Evolutionary conservation across 92 coral and sea anemone species (phyloP), one percentile per base, ranked within the genome.

Genomic region (Palythoa caribaeorum): DNA sequence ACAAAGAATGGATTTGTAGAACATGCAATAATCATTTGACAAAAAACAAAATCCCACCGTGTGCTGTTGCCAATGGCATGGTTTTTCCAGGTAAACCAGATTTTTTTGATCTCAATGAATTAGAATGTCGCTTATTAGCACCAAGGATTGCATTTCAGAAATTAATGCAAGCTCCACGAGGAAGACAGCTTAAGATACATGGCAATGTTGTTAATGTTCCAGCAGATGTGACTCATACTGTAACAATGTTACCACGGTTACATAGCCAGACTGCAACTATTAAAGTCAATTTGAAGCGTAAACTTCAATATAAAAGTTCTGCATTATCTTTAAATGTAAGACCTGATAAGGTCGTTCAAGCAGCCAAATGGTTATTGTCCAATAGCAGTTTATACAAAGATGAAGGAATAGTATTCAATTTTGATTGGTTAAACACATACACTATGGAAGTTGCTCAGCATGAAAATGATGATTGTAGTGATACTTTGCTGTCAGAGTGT

Each of bases 361-460:
- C 63, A 57, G 63, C 63, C n/a, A 57, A 57, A 6, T 57, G 63
- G 63, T 9, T 57, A 57, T 5, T 6, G 63, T 5, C 63, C 17
- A 57, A 57, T 9, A 57, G 63, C 17, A 57, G 63, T 9, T 9
- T 57, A 9, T 57, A 57, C 17, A 57, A 57, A 57, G 63, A 55
- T 55, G 62, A 55, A 55, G 62, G 62, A 44, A 44, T 44, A 44
- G 48, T 3, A 44, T 44, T 44, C 62, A 55, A 55, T 55, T 55
- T 55, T 55, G 62, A 55, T 55, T 55, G 62, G 62, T 55, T 17
- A 4, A 55, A 55, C 62, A 55, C 62, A 55, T 55, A 55, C 62
- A 55, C 62, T 55, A 55, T 55, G 62, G 62, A 55, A 55, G 62
- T 55, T 55, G 62, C 62, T 55, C 62, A 55, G 62, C 62, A 55